These are phyloP conservation scores for Yponomeuta sedellus DNA, from an alignment of 2,888 invertebrate species.

Conservation along the genomic window DNA sequence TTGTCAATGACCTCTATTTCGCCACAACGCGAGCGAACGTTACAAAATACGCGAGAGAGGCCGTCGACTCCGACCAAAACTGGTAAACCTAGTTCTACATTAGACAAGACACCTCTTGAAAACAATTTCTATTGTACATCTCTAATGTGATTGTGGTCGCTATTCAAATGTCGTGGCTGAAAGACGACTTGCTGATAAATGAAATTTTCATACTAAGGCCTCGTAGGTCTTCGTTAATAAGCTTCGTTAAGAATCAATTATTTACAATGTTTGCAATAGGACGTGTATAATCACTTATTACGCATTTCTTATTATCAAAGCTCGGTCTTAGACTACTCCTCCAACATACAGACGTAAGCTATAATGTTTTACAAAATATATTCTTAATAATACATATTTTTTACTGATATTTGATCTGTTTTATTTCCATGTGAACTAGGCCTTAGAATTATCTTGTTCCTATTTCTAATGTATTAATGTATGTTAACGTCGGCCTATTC, in stretches of 20 bases:
- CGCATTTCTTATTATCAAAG: no score
- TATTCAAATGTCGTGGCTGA: constrained; percentile 2
- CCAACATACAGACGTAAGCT: no score
- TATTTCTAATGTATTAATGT: background rate
- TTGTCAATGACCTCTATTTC: constrained; percentile 75
- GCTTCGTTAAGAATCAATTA: no score
- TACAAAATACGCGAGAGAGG: constrained; percentile 50
- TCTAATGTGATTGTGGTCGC: constrained; percentile 4
- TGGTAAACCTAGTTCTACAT: constrained; percentile 17
- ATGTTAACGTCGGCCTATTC: background rate
- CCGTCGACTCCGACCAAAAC: constrained; percentile 47
- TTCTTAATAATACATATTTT: no score
- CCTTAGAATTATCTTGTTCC: background rate
- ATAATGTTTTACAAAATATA: no score
- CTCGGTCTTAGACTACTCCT: no score
- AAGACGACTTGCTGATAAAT: constrained; percentile 5
- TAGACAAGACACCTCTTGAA: constrained; percentile 12
- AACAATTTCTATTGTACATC: constrained; percentile 14
- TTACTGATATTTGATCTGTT: background rate
- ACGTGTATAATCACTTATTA: no score
- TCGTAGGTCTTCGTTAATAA: background rate
- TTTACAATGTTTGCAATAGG: no score
- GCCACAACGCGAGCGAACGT: constrained; percentile 43
- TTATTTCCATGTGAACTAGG: background rate
- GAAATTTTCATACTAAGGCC: background rate